Conservation (phyloP, 2,888 invertebrate genomes). For the Pseudanteris insignis region DNA sequence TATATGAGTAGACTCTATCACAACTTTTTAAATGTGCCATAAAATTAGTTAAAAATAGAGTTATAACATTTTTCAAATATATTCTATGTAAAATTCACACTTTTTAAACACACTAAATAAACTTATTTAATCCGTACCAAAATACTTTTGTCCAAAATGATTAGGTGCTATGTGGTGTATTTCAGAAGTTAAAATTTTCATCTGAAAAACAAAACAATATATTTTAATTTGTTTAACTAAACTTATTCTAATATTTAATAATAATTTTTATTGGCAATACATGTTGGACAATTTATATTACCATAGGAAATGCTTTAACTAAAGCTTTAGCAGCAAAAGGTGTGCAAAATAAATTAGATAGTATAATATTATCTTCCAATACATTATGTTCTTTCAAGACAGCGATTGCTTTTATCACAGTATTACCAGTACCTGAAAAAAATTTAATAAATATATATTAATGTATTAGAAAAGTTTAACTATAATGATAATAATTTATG, state of each 20-base stretch:
- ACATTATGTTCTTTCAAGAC: conserved; percentile 95
- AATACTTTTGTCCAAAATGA: conserved; percentile 98
- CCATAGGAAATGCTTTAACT: conserved; percentile 82
- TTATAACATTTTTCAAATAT: no score
- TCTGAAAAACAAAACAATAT: conserved; percentile 66
- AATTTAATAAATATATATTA: not conserved
- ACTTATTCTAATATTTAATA: not conserved
- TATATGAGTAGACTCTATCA: no score
- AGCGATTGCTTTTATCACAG: conserved; percentile 92
- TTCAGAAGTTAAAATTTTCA: conserved; percentile 96
- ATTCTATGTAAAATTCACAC: no score
- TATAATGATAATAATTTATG: no score
- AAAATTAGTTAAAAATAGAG: no score
- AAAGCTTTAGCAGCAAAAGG: conserved; percentile 88
- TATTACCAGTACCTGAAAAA: conserved; percentile 84
- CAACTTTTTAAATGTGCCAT: no score
- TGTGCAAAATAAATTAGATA: conserved; percentile 98
- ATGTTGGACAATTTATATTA: no score
- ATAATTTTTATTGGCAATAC: no score
- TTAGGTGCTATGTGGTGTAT: conserved; percentile 94
- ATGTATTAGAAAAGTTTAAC: not conserved
- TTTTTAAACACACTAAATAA: not conserved
- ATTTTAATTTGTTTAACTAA: not conserved
- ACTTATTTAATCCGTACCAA: conserved; percentile 87
- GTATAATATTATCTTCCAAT: conserved; percentile 90